phyloP scores from a whole-genome alignment of 2,888 invertebrate genomes.

The Lypha dubia region DNA sequence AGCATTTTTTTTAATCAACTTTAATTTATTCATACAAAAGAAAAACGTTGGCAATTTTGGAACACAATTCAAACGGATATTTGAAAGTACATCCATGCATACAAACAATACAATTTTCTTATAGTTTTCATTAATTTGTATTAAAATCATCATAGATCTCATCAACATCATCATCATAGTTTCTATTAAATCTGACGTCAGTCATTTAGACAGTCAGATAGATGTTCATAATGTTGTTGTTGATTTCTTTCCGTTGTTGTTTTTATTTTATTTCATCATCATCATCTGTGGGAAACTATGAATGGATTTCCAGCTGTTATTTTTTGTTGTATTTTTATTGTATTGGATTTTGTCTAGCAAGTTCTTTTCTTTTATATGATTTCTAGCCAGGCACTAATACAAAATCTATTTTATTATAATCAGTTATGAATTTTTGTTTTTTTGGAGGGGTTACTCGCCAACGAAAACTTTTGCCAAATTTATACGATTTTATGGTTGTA shows the following conservation, averaged over 20 bases:
- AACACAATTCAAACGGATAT: constrained; percentile 31
- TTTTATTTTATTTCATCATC: constrained; percentile 1
- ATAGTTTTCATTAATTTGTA: constrained; percentile 25
- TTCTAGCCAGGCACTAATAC: neutral
- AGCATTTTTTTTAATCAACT: neutral
- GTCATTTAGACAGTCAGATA: no score
- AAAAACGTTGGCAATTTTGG: constrained; percentile 21
- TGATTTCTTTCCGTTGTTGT: neutral
- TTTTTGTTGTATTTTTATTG: constrained; percentile 17
- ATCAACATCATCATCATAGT: constrained; percentile 48
- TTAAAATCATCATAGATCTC: constrained; percentile 51
- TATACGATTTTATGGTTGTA: neutral
- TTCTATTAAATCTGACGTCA: constrained; percentile 66
- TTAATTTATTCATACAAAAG: constrained; percentile 21
- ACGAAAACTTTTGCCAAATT: constrained; percentile 13
- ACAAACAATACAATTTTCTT: constrained; percentile 1
- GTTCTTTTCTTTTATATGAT: neutral
- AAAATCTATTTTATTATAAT: constrained; percentile 4
- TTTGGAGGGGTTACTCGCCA: neutral
- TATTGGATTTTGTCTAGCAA: constrained; percentile 39
- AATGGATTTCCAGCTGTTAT: constrained; percentile 59
- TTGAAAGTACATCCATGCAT: neutral
- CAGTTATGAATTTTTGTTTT: neutral
- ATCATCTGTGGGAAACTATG: constrained; percentile 43
- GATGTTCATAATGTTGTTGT: constrained; percentile 21